phyloP scores from a whole-genome alignment of 23 tunicate genomes.

The Diplosoma virens region DNA sequence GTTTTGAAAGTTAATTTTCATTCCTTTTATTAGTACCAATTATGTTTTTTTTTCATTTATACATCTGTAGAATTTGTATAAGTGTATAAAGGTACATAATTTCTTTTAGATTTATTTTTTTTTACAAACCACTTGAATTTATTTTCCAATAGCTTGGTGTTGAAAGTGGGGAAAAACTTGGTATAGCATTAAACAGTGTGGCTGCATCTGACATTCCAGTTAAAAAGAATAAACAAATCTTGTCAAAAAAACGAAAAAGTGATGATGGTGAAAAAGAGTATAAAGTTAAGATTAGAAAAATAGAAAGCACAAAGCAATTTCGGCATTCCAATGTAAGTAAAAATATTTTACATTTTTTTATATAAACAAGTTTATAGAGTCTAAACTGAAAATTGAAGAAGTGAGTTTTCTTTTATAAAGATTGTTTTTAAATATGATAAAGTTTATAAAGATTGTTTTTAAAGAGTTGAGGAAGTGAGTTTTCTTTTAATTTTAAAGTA shows the following conservation, averaged over 20 bases:
- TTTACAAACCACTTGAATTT: not conserved
- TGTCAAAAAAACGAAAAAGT: not conserved
- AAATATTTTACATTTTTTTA: no score
- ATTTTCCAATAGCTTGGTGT: slow-evolving; percentile 57
- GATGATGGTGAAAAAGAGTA: not conserved
- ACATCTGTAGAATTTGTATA: no score
- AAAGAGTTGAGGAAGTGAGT: not conserved
- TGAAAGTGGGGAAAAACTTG: slow-evolving; percentile 47
- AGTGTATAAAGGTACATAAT: no score
- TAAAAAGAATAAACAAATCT: not conserved
- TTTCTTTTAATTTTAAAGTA: not conserved
- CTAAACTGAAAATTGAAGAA: no score
- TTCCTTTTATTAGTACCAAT: not conserved
- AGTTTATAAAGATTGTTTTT: not conserved
- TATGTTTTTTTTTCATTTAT: not conserved
- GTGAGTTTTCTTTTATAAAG: no score
- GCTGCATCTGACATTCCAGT: slow-evolving; percentile 16
- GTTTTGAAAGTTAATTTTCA: not conserved
- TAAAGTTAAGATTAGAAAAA: slow-evolving; percentile 9
- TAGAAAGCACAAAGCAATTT: not conserved
- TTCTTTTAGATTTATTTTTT: not conserved
- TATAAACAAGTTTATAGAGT: no score
- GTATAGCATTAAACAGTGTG: slow-evolving; percentile 41
- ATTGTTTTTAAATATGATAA: no score
- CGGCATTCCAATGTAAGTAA: no score